Evolutionary conservation across 2,888 invertebrate genomes (phyloP), one percentile per base, ranked within the genome.

Genomic region (Ichneumon xanthorius): DNA sequence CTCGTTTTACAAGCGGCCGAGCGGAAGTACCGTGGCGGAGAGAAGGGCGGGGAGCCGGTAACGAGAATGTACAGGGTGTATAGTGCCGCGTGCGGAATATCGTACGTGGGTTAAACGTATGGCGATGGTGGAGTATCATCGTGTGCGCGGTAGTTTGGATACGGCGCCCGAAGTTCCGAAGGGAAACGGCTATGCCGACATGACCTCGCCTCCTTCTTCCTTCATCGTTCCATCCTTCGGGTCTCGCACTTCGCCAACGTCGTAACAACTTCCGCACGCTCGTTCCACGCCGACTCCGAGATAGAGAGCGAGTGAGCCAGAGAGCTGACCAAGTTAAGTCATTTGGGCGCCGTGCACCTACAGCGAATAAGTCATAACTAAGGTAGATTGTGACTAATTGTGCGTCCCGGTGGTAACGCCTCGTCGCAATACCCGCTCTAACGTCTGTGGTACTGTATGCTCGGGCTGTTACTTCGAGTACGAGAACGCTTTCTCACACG

Each of bases 351-450:
- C 85, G 89, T 85, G 88, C 89, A 90, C 89, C 91, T 89, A 90
- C 90, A 88, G 89, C 91, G 90, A 92, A 93, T 93, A 93, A 93
- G 93, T 92, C 92, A 92, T 93, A 93, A 93, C 93, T 91, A 91
- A 92, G 92, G 92, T 91, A 91, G 91, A 93, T 93, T 93, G 92
- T 93, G 92, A 93, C 92, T 93, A 93, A 93, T 93, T 92, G 92
- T 90, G 91, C 88, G 58, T 88, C 90, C 90, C 89, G 87, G 80
- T 76, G 73, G 87, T 86, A 77, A 76, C 84, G 71, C 72, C 55
- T 61, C 82, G 79, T 87, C 73, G 84, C 76, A 58, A 72, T 77
- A 80, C 72, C 48, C 65, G 67, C 70, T 79, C 22, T 26, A 11
- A 22, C 58, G 22, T 58, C 22, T 58, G 22, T 19, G 73, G 37